phyloP scores from a whole-genome alignment of 1,140 invertebrate genomes.

The Varroa destructor region DNA sequence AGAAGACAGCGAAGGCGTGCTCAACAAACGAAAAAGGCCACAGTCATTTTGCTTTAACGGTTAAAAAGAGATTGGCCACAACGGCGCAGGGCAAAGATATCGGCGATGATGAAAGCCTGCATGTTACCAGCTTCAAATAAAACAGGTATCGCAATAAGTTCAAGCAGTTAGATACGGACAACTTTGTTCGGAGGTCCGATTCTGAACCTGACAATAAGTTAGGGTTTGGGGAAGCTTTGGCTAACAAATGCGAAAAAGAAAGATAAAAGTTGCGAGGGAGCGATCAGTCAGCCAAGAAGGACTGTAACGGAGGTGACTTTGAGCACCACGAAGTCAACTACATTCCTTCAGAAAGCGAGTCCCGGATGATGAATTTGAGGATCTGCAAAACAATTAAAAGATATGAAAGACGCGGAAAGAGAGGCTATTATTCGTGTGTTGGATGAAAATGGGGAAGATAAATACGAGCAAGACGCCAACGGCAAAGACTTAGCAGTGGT shows the following conservation, averaged over 20 bases:
- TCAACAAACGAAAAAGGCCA: constrained; percentile 70
- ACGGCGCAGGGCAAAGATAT: constrained; percentile 34
- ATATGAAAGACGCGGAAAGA: constrained; percentile 63
- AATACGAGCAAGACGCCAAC: constrained; percentile 33
- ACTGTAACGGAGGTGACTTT: constrained; percentile 90
- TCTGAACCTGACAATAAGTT: constrained; percentile 51
- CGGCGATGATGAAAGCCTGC: constrained; percentile 49
- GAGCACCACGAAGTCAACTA: constrained; percentile 68
- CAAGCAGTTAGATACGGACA: constrained; percentile 84
- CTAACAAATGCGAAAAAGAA: constrained; percentile 7
- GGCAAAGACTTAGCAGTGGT: constrained; percentile 40
- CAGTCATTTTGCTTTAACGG: constrained; percentile 92
- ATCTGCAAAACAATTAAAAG: constrained; percentile 20
- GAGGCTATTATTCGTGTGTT: constrained; percentile 74
- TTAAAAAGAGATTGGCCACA: constrained; percentile 55
- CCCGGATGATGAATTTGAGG: constrained; percentile 20
- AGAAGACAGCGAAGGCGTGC: constrained; percentile 92
- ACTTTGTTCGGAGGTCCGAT: constrained; percentile 56
- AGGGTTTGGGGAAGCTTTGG: constrained; percentile 28
- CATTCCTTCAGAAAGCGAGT: constrained; percentile 38
- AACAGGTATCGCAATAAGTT: constrained; percentile 38
- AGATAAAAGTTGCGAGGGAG: constrained; percentile 29
- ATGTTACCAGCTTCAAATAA: constrained; percentile 39
- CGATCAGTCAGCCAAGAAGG: constrained; percentile 68
- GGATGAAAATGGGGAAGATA: constrained; percentile 67